Base-by-base conservation (phyloP, 2,797 vertebrate genomes). In the Falco peregrinus region DNA sequence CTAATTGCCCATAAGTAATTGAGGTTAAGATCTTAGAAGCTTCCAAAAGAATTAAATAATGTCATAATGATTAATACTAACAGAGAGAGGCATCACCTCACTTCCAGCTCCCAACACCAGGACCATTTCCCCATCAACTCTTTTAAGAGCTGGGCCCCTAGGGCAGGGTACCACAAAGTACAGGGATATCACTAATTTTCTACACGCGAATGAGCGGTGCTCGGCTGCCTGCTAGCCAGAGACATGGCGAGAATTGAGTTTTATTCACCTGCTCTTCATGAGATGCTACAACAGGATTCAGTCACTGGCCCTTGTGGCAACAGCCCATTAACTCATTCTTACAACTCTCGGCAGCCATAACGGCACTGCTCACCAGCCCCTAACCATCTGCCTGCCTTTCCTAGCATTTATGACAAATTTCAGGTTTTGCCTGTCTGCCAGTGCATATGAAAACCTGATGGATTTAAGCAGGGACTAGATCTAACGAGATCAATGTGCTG, bases 401-500 rank as follows among this genome's bases (percentile, higher is more conserved):
- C 76, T 85, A 73, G 81, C 11, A 4, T 64, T 93, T 51, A 73
- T 76, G 85, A 94, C 70, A 84, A 88, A 91, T 93, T 43, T 78
- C 60, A 80, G 83, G 89, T 70, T 95, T 96, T 94, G 87, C 93
- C 87, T 96, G 87, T 84, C 89, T 90, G 89, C 88, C 78, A 56
- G 81, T 74, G 76, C 94, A 50, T 94, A 82, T 48, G 69, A 89
- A 88, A 96, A 79, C 45, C 83, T 91, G 95, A 93, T 53, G 83
- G 87, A 96, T 96, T 92, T 94, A 94, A 94, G 85, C 85, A 80
- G 71, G n/a, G 83, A 78, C 73, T 56, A 95, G 94, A 84, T 96
- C 94, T 92, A 94, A 73, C 79, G 93, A 83, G 94, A 96, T 93
- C 67, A 31, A 93, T 92, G 91, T 64, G 60, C 90, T 95, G 81